These are phyloP conservation scores for Fragariocoptes setiger DNA, from an alignment of 1,140 invertebrate genomes.

Conservation along the genomic window DNA sequence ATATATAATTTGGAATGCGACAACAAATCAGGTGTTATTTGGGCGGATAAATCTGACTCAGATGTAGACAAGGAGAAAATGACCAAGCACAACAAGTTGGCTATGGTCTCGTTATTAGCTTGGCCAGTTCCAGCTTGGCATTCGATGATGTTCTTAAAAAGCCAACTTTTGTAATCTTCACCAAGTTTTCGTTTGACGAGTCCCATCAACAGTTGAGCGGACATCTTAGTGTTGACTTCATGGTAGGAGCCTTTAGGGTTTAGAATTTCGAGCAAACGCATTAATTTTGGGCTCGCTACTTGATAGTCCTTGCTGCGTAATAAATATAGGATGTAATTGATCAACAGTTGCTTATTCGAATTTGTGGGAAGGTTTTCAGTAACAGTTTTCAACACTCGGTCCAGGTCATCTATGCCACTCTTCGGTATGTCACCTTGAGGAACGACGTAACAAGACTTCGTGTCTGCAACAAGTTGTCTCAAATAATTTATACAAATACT, in stretches of 20 bases:
- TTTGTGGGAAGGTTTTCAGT: background rate
- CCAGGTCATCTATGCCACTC: no score
- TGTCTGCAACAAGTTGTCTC: background rate
- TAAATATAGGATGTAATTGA: background rate
- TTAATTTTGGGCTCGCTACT: background rate
- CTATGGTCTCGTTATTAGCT: background rate
- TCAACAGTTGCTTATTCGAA: background rate
- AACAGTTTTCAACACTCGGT: background rate
- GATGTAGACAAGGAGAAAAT: background rate
- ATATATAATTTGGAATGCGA: background rate
- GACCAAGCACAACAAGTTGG: background rate
- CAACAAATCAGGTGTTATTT: background rate
- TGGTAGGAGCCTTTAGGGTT: no score
- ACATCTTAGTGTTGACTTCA: background rate
- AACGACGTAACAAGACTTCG: background rate
- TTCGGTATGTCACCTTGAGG: background rate
- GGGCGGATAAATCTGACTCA: background rate
- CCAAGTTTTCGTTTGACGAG: background rate
- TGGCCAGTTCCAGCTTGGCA: no score
- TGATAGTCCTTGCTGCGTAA: background rate
- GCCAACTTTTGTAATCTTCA: background rate
- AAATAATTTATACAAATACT: background rate
- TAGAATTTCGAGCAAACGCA: background rate
- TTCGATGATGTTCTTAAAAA: background rate
- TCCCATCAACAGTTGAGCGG: background rate